Evolutionary conservation across 1,140 invertebrate species (phyloP).

Genomic region (Ganaspis sp.): DNA sequence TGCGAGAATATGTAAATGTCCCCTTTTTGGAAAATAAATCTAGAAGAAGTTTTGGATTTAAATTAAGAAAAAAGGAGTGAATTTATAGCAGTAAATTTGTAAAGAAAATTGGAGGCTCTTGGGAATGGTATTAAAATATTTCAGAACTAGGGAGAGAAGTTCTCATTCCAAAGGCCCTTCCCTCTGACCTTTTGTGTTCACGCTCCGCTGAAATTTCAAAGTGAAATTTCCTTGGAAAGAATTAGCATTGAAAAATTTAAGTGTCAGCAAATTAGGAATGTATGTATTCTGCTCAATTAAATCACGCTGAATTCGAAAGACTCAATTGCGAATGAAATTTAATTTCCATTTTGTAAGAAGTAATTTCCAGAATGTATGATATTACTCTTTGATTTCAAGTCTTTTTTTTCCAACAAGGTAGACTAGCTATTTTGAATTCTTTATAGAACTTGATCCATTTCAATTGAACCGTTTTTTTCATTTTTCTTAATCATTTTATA

Average conservation of each 20-base stretch:
- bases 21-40: neutral
- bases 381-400: neutral
- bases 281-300: conserved; percentile 15
- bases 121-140: conserved; percentile 15
- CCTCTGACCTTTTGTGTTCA: conserved; percentile 17
- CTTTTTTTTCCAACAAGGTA: neutral
- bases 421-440: no score
- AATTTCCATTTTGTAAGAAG: neutral
- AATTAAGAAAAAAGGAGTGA: neutral
- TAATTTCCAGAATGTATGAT: neutral
- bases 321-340: conserved; percentile 1
- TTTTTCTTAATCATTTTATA: no score
- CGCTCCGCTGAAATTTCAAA: conserved; percentile 20
- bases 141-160: neutral
- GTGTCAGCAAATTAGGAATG: conserved; percentile 12
- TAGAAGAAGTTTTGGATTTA: neutral
- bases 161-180: neutral
- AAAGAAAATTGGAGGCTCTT: conserved; percentile 28
- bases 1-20: neutral
- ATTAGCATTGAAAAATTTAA: conserved; percentile 28
- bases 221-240: conserved; percentile 16
- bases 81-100: neutral
- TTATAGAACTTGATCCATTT: no score
- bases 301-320: neutral
- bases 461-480: no score